Evolutionary conservation across 2,888 invertebrate genomes (phyloP).

Genomic region (Drosophila leonis): DNA sequence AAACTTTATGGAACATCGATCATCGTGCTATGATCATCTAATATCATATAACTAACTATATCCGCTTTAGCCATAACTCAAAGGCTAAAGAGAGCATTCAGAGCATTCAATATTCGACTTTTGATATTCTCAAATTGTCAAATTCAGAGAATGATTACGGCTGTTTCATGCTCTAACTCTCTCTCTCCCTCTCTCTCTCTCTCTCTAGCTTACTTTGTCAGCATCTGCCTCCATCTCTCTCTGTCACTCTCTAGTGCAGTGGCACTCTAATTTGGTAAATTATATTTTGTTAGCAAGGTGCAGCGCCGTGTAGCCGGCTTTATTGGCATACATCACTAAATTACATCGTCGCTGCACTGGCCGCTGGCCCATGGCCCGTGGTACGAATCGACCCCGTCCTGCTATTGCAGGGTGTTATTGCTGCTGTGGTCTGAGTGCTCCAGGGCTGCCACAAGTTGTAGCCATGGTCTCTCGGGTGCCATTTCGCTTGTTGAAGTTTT

Average conservation of each 20-base stretch:
- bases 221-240: background rate
- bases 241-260: conserved; percentile 34
- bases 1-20: no score
- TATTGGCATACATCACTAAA: conserved; percentile 62
- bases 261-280: conserved; percentile 70
- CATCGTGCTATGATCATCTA: no score
- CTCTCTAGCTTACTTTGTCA: background rate
- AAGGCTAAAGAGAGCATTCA: no score
- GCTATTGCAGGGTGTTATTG: conserved; percentile 3
- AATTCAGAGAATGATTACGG: background rate
- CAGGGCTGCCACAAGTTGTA: conserved; percentile 66
- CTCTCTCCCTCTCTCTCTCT: background rate
- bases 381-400: background rate
- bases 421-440: conserved; percentile 33
- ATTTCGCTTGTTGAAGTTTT: conserved; percentile 78
- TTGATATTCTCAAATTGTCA: background rate
- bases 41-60: no score
- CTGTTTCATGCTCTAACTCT: background rate
- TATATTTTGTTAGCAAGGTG: conserved; percentile 66
- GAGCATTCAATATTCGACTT: background rate
- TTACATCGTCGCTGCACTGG: conserved; percentile 50
- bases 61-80: no score
- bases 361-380: background rate
- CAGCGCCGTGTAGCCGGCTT: conserved; percentile 22
- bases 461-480: conserved; percentile 74